phyloP scores from a whole-genome alignment of 2,888 invertebrate species.

The Chloromyia formosa region DNA sequence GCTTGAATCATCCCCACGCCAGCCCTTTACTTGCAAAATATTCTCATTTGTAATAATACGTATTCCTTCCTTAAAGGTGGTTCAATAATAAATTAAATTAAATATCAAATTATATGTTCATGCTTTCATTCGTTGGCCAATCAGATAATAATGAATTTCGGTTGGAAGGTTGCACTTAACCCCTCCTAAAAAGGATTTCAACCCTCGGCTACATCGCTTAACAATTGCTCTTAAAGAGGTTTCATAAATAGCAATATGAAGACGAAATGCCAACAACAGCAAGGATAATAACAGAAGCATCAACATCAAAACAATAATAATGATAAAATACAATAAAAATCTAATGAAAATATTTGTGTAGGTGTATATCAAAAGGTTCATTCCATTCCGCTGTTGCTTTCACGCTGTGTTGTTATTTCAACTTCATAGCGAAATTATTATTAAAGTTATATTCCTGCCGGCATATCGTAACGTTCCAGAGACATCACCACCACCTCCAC shows the following conservation, averaged over 20 bases:
- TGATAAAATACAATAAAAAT: constrained; percentile 40
- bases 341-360: constrained; percentile 42
- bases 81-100: not conserved
- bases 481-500: constrained; percentile 35
- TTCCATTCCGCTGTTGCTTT: constrained; percentile 43
- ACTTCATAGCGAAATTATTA: constrained; percentile 49
- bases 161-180: not conserved
- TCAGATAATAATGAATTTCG: constrained; percentile 10
- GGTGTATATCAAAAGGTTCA: constrained; percentile 42
- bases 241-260: not conserved
- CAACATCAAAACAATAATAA: constrained; percentile 37
- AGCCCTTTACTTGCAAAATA: too few relatives aligned
- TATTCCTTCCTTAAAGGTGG: too few relatives aligned
- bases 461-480: constrained; percentile 36
- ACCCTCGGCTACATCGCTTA: constrained; percentile 6
- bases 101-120: not conserved
- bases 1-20: too few relatives aligned
- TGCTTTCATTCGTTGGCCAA: not conserved
- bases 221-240: not conserved
- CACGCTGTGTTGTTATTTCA: constrained; percentile 47
- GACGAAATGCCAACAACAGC: constrained; percentile 24
- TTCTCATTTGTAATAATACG: too few relatives aligned
- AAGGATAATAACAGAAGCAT: constrained; percentile 39
- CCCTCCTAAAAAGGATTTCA: too few relatives aligned
- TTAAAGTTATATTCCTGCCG: constrained; percentile 47